phyloP scores from a whole-genome alignment of 2,113 vertebrate genomes.

The Burhinus bistriatus region DNA sequence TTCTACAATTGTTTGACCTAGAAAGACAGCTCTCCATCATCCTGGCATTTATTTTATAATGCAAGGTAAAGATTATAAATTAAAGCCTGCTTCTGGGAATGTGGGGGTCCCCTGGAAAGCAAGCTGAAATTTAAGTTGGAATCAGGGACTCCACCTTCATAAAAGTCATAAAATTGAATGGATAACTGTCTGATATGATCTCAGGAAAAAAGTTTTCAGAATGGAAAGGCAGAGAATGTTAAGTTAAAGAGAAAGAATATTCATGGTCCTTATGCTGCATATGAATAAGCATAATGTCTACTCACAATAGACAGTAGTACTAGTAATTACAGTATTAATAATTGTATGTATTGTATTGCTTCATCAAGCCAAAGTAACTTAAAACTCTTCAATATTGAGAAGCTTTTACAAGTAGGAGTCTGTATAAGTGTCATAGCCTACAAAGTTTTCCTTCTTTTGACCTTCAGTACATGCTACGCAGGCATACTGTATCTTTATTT shows the following conservation, averaged over 20 bases:
- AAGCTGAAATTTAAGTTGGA: background rate
- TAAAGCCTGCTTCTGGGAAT: background rate
- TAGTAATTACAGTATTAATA: background rate
- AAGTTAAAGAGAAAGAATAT: background rate
- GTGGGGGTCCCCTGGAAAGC: background rate
- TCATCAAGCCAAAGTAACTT: background rate
- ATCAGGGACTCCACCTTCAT: background rate
- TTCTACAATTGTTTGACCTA: background rate
- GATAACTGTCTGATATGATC: background rate
- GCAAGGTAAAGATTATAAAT: slow-evolving; percentile 14
- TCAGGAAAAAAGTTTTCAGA: background rate
- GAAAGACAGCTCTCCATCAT: slow-evolving; percentile 28
- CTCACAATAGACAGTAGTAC: background rate
- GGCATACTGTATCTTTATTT: background rate
- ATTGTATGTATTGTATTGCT: background rate
- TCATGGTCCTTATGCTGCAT: background rate
- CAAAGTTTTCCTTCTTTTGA: background rate
- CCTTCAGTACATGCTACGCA: background rate
- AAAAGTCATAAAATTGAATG: background rate
- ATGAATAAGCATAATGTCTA: background rate
- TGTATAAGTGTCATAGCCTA: background rate
- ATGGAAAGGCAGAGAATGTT: background rate
- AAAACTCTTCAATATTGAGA: background rate
- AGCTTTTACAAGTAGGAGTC: background rate
- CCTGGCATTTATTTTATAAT: background rate